phyloP scores from a whole-genome alignment of 2,113 vertebrate genomes.

The Xiphias gladius region DNA sequence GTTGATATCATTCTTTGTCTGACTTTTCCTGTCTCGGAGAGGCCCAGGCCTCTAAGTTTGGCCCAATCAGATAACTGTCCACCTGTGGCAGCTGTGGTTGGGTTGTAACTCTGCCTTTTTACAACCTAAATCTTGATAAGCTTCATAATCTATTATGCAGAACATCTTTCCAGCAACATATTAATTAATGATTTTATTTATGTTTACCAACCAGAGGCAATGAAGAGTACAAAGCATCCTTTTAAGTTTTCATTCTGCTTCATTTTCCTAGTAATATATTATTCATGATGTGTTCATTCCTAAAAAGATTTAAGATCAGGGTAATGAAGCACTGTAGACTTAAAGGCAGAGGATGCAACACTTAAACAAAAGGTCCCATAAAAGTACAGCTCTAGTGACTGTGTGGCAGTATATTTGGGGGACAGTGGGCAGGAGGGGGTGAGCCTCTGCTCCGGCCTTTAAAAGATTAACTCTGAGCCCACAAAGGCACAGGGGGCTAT shows the following conservation, averaged over 20 bases:
- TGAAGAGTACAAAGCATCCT: slow-evolving; percentile 1
- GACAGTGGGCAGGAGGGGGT: slow-evolving; percentile 66
- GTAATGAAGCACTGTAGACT: slow-evolving; percentile 33
- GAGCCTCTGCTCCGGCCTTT: slow-evolving; percentile 61
- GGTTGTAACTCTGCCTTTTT: background rate
- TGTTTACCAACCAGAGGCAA: slow-evolving; percentile 18
- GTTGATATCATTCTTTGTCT: slow-evolving; percentile 72
- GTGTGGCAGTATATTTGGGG: slow-evolving; percentile 77
- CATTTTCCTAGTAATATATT: slow-evolving; percentile 48
- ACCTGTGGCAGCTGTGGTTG: slow-evolving; percentile 48
- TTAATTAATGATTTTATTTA: slow-evolving; percentile 39
- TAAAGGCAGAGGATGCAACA: slow-evolving; percentile 44
- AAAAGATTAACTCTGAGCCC: slow-evolving; percentile 80
- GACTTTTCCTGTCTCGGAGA: slow-evolving; percentile 61
- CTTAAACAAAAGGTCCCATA: slow-evolving; percentile 70
- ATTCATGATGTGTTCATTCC: slow-evolving; percentile 64
- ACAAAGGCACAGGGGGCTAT: slow-evolving; percentile 70
- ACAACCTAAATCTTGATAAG: background rate
- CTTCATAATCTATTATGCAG: slow-evolving; percentile 15
- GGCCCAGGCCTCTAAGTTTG: slow-evolving; percentile 49
- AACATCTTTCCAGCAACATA: background rate
- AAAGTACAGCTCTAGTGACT: slow-evolving; percentile 81
- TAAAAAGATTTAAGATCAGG: slow-evolving; percentile 48
- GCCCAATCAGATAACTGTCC: slow-evolving; percentile 11
- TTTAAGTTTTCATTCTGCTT: slow-evolving; percentile 20